phyloP scores from a whole-genome alignment of 2,888 invertebrate species.

The Leptura quadrifasciata region DNA sequence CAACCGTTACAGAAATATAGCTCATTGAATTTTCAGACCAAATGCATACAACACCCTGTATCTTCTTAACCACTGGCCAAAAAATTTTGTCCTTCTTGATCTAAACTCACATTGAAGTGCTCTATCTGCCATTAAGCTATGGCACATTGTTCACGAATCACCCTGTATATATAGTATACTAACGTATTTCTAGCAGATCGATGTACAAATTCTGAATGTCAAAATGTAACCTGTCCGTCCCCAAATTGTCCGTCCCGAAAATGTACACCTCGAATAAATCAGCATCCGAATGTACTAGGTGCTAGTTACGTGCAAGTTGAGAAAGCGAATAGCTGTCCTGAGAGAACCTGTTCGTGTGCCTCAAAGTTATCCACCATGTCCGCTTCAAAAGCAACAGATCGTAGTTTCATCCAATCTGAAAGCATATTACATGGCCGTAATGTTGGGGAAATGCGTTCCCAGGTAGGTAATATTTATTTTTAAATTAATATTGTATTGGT shows the following conservation, averaged over 20 bases:
- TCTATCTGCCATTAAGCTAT: no score
- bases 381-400: conserved; percentile 13
- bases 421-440: conserved; percentile 45
- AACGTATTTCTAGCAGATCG: neutral
- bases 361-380: neutral
- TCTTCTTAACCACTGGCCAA: no score
- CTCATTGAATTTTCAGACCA: no score
- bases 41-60: no score
- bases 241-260: neutral
- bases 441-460: conserved; percentile 18
- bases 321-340: conserved; percentile 55
- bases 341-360: conserved; percentile 42
- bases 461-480: conserved; percentile 16
- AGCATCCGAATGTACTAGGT: neutral
- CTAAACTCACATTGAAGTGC: no score
- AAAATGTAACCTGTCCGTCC: neutral
- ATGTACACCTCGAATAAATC: neutral
- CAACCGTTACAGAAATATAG: no score
- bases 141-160: no score
- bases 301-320: conserved; percentile 45
- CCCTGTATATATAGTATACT: no score
- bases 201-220: neutral
- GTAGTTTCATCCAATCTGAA: conserved; percentile 40
- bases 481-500: neutral
- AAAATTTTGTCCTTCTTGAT: no score